phyloP scores from a whole-genome alignment of 2,888 invertebrate species.

The Agrochola lychnidis region DNA sequence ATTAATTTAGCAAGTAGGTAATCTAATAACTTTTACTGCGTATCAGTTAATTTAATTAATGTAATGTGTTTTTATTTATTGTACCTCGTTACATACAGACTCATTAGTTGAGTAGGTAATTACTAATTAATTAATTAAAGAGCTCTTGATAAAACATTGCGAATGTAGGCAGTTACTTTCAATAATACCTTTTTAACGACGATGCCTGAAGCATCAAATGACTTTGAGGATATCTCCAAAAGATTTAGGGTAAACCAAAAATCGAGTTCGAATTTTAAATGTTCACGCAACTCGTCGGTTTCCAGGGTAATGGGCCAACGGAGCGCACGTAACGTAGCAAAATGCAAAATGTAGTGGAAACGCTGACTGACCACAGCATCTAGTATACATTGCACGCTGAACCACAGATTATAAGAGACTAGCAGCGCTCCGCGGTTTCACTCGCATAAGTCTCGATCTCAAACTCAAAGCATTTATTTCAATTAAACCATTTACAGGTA shows the following conservation, averaged over 20 bases:
- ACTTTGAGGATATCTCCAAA: conserved; percentile 1
- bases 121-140: conserved; percentile 28
- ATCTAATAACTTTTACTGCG: background rate
- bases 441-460: no score
- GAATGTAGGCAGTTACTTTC: background rate
- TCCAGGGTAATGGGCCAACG: conserved; percentile 69
- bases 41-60: conserved; percentile 25
- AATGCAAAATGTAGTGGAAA: conserved; percentile 68
- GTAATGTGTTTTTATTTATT: conserved; percentile 4
- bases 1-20: background rate
- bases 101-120: conserved; percentile 27
- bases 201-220: background rate
- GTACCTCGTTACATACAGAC: background rate
- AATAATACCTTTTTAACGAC: background rate
- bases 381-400: conserved; percentile 26
- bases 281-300: conserved; percentile 63
- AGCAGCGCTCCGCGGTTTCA: no score
- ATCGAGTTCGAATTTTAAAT: conserved; percentile 60
- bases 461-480: no score
- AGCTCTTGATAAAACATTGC: background rate
- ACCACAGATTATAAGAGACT: conserved; percentile 35
- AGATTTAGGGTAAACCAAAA: conserved; percentile 43
- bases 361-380: conserved; percentile 49
- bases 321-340: conserved; percentile 66
- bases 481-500: no score